Evolutionary conservation across 2,113 vertebrate species (phyloP).

Genomic region (Gopherus flavomarginatus): DNA sequence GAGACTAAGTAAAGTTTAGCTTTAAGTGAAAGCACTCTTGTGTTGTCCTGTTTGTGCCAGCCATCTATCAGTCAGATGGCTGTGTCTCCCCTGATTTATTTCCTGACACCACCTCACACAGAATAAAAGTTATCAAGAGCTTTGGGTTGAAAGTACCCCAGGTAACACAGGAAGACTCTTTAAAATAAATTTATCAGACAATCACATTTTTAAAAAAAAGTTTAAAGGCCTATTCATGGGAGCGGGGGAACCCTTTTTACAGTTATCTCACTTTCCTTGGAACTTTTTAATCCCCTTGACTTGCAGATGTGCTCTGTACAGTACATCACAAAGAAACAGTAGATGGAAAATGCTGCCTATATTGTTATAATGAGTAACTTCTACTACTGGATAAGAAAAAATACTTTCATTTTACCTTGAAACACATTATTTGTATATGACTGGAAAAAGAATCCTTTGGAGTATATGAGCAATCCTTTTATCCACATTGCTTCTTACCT

Average conservation of each 20-base stretch:
- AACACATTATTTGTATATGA: neutral
- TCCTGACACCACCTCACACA: no score
- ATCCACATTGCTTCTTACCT: neutral
- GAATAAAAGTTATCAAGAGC: no score
- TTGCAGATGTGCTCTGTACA: neutral
- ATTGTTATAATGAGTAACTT: neutral
- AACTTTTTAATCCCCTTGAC: neutral
- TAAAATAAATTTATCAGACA: neutral
- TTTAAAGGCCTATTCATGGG: neutral
- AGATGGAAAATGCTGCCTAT: neutral
- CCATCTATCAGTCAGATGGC: no score
- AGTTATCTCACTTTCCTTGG: neutral
- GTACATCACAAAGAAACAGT: neutral
- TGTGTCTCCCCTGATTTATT: no score
- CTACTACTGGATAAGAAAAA: neutral
- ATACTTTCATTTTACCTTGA: neutral
- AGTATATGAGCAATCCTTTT: neutral
- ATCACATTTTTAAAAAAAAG: neutral
- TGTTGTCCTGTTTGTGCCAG: no score
- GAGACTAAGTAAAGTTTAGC: no score
- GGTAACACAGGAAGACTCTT: neutral
- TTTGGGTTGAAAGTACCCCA: no score
- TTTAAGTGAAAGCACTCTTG: no score
- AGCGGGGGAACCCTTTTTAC: neutral
- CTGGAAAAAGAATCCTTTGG: neutral